phyloP scores from a whole-genome alignment of 2,888 invertebrate species.

The Epinotia nisella region DNA sequence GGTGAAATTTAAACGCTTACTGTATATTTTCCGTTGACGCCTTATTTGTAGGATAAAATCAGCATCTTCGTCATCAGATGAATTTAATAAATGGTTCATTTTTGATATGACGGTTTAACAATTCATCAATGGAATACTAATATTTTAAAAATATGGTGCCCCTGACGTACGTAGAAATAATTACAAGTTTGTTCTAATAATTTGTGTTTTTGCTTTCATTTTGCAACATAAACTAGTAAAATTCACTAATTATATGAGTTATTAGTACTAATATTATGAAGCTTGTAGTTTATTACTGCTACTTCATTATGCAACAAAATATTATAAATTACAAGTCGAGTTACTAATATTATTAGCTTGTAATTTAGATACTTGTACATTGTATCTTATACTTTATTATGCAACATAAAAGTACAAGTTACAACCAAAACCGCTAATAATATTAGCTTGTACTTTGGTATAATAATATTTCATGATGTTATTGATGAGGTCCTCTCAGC shows the following conservation, averaged over 20 bases:
- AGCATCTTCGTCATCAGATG: too few species aligned
- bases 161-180: conserved; percentile 10
- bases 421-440: conserved; percentile 5
- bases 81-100: background rate
- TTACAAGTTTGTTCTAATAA: conserved; percentile 11
- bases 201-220: conserved; percentile 1
- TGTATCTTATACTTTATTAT: conserved; percentile 12
- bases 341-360: background rate
- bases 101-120: background rate
- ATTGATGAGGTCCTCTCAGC: too few species aligned
- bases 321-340: conserved; percentile 4
- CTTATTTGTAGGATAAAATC: conserved; percentile 3
- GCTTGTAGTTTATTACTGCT: conserved; percentile 14
- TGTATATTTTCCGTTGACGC: background rate
- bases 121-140: background rate
- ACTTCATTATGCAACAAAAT: conserved; percentile 16
- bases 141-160: conserved; percentile 10
- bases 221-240: conserved; percentile 17
- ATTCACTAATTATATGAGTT: conserved; percentile 15
- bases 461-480: too few species aligned
- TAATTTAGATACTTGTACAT: conserved; percentile 10
- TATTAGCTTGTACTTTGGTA: background rate
- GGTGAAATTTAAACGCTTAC: background rate
- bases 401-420: conserved; percentile 9
- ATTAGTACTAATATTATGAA: conserved; percentile 6